Conservation (phyloP, 1,140 invertebrate genomes). For the Drosophila jambulina region DNA sequence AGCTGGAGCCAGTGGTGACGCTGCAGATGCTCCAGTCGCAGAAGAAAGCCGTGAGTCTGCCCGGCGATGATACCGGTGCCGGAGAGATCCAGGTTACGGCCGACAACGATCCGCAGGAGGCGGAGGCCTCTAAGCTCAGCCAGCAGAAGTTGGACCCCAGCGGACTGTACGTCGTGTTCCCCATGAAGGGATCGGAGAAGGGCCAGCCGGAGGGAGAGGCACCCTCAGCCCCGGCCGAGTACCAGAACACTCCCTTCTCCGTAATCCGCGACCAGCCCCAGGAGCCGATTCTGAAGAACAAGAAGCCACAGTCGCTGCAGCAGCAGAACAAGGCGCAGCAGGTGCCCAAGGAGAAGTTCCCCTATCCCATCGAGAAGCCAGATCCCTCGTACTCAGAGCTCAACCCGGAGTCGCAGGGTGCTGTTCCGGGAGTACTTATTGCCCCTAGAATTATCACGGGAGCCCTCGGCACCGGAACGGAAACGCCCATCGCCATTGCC, state of each 20-base stretch:
- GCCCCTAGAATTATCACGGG: conserved; percentile 74
- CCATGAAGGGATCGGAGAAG: conserved; percentile 77
- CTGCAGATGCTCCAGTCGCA: conserved; percentile 89
- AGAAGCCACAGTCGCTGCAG: conserved; percentile 74
- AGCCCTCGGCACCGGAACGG: conserved; percentile 76
- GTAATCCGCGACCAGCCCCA: conserved; percentile 85
- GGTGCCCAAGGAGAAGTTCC: conserved; percentile 86
- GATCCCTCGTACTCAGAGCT: conserved; percentile 72
- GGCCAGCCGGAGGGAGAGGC: conserved; percentile 43
- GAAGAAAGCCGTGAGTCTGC: conserved; percentile 65
- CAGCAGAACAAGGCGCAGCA: conserved; percentile 65
- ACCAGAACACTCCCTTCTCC: conserved; percentile 82
- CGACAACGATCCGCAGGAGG: conserved; percentile 82
- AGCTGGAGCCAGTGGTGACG: conserved; percentile 86
- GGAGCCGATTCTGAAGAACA: conserved; percentile 86
- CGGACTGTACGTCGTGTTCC: conserved; percentile 89
- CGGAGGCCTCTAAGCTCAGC: conserved; percentile 40
- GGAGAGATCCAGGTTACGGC: conserved; percentile 75
- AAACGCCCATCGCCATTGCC: conserved; percentile 86
- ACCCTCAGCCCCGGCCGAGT: conserved; percentile 63
- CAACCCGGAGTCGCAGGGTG: conserved; percentile 26
- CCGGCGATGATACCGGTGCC: conserved; percentile 67
- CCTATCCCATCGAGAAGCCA: conserved; percentile 87
- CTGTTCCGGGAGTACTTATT: conserved; percentile 62
- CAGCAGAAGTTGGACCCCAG: conserved; percentile 49